Conservation (phyloP, 2,113 vertebrate species). For the Tyto alba region DNA sequence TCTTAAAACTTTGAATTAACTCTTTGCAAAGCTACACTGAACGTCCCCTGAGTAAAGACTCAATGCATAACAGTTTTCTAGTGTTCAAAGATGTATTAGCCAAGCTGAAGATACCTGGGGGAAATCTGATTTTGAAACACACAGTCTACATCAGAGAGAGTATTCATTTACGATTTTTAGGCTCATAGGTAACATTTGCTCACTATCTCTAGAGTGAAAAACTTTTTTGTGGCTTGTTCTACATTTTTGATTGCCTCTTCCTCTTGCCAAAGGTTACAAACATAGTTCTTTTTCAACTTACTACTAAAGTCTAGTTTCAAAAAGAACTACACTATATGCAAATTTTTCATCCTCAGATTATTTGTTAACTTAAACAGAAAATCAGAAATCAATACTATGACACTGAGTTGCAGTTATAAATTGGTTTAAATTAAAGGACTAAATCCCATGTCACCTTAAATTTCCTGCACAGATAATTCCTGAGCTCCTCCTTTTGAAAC, state of each 20-base stretch:
- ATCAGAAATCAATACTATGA: not conserved
- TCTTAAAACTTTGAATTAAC: constrained; percentile 35
- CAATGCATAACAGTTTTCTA: not conserved
- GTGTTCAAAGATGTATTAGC: not conserved
- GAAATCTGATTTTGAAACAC: constrained; percentile 15
- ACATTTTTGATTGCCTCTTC: not conserved
- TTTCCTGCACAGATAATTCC: not conserved
- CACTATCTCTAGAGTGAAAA: not conserved
- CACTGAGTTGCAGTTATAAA: not conserved
- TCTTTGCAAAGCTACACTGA: not conserved
- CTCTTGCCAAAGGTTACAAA: not conserved
- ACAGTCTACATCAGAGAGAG: not conserved
- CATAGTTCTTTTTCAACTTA: not conserved
- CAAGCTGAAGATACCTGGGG: constrained; percentile 7
- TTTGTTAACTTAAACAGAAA: not conserved
- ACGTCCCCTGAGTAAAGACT: not conserved
- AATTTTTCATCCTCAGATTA: not conserved
- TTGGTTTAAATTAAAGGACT: not conserved
- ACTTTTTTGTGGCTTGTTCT: not conserved
- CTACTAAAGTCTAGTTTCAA: not conserved
- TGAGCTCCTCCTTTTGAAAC: not conserved
- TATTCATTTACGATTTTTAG: constrained; percentile 29
- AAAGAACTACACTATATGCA: not conserved
- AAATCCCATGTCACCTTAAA: not conserved
- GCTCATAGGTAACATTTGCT: not conserved